Conservation (phyloP, 1,140 invertebrate species). For the Lasioglossum albipes region DNA sequence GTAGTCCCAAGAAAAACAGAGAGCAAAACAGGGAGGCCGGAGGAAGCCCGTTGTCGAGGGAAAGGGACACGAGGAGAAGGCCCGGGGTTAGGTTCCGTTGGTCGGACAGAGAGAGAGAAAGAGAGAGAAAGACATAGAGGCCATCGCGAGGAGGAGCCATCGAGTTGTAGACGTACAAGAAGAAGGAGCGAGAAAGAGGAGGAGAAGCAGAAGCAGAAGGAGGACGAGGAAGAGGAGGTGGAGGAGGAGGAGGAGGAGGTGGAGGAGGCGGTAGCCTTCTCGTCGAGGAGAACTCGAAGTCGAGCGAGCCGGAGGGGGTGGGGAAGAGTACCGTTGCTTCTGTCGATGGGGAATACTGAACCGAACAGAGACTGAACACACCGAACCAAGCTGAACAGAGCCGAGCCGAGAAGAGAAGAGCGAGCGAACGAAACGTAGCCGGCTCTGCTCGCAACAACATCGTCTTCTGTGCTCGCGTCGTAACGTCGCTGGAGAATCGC, state of each 20-base stretch:
- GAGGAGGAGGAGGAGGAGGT: conserved; percentile 12
- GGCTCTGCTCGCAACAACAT: too few species aligned
- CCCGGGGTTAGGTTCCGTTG: neutral
- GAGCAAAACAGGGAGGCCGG: conserved; percentile 23
- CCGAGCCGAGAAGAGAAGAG: conserved; percentile 58
- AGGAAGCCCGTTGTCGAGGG: neutral
- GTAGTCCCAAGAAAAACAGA: conserved; percentile 40
- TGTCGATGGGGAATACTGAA: conserved; percentile 77
- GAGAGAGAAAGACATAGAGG: too few species aligned
- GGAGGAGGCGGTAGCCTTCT: conserved; percentile 41
- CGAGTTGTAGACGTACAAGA: conserved; percentile 24
- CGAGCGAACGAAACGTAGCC: conserved; percentile 38
- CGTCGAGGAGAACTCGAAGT: conserved; percentile 46
- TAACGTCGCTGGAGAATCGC: neutral
- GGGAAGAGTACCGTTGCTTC: conserved; percentile 75
- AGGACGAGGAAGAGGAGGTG: conserved; percentile 37
- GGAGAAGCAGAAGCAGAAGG: conserved; percentile 34
- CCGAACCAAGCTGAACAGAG: conserved; percentile 53
- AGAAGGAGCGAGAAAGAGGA: conserved; percentile 9
- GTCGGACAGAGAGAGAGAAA: neutral
- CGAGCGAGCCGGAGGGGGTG: conserved; percentile 44
- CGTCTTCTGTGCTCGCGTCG: too few species aligned
- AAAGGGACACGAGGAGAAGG: conserved; percentile 22
- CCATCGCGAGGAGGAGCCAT: conserved; percentile 5
- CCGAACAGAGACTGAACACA: conserved; percentile 13